Evolutionary conservation across 2,113 vertebrate genomes (phyloP).

Genomic region (Silurus meridionalis): DNA sequence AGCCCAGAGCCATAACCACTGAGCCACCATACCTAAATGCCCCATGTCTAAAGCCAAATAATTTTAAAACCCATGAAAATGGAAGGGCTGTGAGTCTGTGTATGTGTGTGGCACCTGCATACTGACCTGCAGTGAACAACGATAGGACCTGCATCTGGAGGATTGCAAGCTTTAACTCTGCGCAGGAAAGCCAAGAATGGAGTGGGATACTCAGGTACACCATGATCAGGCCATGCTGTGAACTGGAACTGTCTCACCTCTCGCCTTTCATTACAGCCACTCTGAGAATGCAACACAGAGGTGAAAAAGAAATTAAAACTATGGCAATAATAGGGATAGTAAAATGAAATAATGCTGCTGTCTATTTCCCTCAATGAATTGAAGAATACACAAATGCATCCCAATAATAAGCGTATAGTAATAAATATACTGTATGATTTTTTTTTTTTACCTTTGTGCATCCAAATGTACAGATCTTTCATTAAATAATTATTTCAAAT

Average conservation of each 20-base stretch:
- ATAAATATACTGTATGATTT: background rate
- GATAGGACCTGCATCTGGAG: constrained; percentile 89
- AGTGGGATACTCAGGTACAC: constrained; percentile 94
- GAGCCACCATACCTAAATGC: background rate
- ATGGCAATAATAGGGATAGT: background rate
- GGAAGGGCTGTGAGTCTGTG: background rate
- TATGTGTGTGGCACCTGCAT: background rate
- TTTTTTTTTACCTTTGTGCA: background rate
- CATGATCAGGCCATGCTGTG: constrained; percentile 95
- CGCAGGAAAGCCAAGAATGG: constrained; percentile 96
- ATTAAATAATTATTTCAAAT: background rate
- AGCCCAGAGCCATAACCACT: background rate
- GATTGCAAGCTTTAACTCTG: constrained; percentile 95
- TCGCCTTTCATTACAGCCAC: constrained; percentile 88
- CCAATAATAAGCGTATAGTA: background rate
- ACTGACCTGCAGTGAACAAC: constrained; percentile 95
- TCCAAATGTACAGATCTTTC: background rate
- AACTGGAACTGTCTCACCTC: constrained; percentile 99
- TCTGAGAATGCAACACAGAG: constrained; percentile 68
- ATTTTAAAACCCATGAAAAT: background rate
- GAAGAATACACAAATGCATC: background rate
- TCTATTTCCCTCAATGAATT: background rate
- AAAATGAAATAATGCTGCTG: background rate
- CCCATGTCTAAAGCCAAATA: background rate
- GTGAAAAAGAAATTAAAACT: background rate